Conservation (phyloP, 2,113 vertebrate species). For the Trogon surrucura region DNA sequence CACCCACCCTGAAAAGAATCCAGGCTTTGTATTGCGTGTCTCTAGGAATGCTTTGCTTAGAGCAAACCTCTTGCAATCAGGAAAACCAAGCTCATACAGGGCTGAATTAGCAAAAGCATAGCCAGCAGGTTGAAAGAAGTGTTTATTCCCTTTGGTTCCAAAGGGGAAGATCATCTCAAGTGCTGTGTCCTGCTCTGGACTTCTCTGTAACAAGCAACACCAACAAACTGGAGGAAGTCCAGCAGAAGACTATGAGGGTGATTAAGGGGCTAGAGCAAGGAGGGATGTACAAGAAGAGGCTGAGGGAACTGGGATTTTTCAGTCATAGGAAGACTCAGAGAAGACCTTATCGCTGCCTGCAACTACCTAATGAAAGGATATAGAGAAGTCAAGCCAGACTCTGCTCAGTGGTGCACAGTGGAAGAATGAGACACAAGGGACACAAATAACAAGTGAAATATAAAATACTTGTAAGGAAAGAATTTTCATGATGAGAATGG, state of each 20-base stretch:
- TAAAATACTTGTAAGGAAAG: not conserved
- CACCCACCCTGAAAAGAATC: not conserved
- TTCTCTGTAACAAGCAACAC: not conserved
- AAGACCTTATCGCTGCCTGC: not conserved
- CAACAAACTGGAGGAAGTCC: not conserved
- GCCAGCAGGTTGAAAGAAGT: not conserved
- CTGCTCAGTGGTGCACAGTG: not conserved
- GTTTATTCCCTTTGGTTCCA: slow-evolving; percentile 2
- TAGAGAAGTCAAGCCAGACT: not conserved
- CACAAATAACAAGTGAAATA: slow-evolving; percentile 9
- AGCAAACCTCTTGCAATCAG: not conserved
- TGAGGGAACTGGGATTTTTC: slow-evolving; percentile 1
- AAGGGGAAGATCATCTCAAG: not conserved
- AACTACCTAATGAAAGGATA: not conserved
- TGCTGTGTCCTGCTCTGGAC: not conserved
- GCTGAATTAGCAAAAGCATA: not conserved
- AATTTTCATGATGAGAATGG: not conserved
- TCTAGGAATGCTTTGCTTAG: not conserved
- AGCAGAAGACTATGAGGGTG: not conserved
- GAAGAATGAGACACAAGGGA: slow-evolving; percentile 21
- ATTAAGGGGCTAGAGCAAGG: slow-evolving; percentile 14
- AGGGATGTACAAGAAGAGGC: not conserved
- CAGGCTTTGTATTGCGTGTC: not conserved
- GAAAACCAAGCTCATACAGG: not conserved
- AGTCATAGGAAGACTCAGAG: not conserved